Base-by-base conservation (phyloP, 2,113 vertebrate species). In the Acrocephalus arundinaceus region DNA sequence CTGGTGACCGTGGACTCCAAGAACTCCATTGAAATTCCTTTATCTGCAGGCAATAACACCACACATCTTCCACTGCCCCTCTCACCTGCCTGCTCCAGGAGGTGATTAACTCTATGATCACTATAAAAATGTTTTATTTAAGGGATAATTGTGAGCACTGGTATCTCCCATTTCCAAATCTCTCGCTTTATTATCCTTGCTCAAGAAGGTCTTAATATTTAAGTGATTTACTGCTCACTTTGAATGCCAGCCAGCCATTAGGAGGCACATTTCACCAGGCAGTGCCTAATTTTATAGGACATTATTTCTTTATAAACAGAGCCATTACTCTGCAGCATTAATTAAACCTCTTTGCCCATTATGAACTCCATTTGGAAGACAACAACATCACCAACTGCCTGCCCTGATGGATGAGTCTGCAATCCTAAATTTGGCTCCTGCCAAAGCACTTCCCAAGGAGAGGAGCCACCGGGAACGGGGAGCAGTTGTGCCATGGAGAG, bases 241-340 rank as follows among this genome's bases (percentile, higher is more conserved):
- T 97, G 97, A 97, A 97, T 93, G 97, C 97, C 97, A 98, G 84
- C 96, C 68, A 16, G n/a, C 97, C 97, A 98, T 98, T 98, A 98
- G 89, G 95, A 97, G 97, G 86, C 92, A 96, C 97, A 97, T 96
- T 97, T 97, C 97, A 93, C 96, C 91, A 90, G 85, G 96, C 85
- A 58, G 84, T 89, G 94, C 96, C 97, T 98, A 97, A 98, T 97
- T 98, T 97, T 97, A 97, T 95, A 97, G 98, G 96, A 97, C 97
- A 97, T 98, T 98, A 98, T 98, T 98, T 97, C 98, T 98, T 98
- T 98, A 98, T 97, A 98, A 98, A 98, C 97, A 98, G 97, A 94
- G 94, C 93, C 96, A 97, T 98, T 97, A 95, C 95, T 94, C 94
- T 51, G 92, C 94, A 89, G 95, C 96, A 97, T 98, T 98, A 97